A percentile compares a stretch with the other conserved stretches of the same genome.
These are phyloP conservation scores for Drosophila atripex DNA, from an alignment of 2,888 invertebrate species.

Conservation along the genomic window DNA sequence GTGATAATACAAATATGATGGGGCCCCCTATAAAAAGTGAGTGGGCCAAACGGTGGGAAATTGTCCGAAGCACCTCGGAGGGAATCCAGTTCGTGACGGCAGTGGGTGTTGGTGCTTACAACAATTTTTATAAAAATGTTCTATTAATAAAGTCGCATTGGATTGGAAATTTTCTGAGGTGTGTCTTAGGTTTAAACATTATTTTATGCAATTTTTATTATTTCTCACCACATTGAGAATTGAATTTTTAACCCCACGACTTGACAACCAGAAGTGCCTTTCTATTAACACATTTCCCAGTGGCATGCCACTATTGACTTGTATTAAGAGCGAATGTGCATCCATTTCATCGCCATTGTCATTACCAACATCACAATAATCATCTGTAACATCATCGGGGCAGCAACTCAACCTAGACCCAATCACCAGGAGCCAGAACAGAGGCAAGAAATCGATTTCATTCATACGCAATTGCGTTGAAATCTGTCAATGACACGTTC, in stretches of 20 bases:
- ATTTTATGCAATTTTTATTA: too few relatives aligned
- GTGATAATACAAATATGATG: conserved; percentile 46
- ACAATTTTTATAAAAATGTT: conserved; percentile 12
- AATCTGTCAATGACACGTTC: conserved; percentile 75
- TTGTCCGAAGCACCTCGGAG: conserved; percentile 17
- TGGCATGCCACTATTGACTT: neutral
- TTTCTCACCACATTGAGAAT: too few relatives aligned
- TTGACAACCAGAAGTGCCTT: neutral
- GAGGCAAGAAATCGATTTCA: conserved; percentile 70
- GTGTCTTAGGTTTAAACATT: neutral
- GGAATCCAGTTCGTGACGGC: conserved; percentile 29
- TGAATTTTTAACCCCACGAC: neutral
- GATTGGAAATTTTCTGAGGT: neutral
- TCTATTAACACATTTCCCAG: neutral
- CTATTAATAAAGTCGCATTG: conserved; percentile 18
- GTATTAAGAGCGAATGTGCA: conserved; percentile 2
- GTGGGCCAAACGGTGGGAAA: conserved; percentile 45
- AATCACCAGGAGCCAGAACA: conserved; percentile 23
- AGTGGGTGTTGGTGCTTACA: conserved; percentile 20
- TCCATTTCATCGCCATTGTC: conserved; percentile 8
- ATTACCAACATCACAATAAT: conserved; percentile 17
- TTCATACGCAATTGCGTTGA: conserved; percentile 72
- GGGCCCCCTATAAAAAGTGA: conserved; percentile 39
- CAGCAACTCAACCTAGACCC: conserved; percentile 32
- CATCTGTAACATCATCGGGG: conserved; percentile 3